Conservation (phyloP, 2,113 vertebrate genomes). For the Cryptotis parvus region DNA sequence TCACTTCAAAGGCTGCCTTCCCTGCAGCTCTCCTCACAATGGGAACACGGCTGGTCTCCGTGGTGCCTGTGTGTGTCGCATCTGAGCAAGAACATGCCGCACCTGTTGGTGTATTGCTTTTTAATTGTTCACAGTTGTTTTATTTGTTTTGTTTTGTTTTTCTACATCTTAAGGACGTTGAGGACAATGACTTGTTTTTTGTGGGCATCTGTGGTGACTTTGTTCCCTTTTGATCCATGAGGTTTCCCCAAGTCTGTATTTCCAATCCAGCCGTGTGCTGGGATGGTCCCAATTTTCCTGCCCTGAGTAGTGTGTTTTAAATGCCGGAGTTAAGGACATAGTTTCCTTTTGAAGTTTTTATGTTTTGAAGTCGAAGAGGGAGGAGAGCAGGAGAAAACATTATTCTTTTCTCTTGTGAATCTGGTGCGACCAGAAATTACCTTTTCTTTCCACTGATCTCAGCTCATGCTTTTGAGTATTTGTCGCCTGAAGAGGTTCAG, state of each 20-base stretch:
- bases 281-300: background rate
- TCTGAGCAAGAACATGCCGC: constrained; percentile 50
- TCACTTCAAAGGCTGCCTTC: background rate
- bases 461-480: background rate
- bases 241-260: background rate
- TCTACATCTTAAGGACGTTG: background rate
- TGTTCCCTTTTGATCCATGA: background rate
- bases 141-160: background rate
- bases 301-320: background rate
- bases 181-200: background rate
- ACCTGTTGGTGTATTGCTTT: constrained; percentile 34
- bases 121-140: constrained; percentile 51
- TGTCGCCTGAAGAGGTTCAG: background rate
- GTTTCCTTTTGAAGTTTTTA: background rate
- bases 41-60: background rate
- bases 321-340: background rate
- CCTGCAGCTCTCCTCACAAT: accelerated
- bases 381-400: background rate
- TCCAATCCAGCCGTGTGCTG: background rate
- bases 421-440: background rate
- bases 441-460: background rate
- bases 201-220: background rate
- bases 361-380: background rate
- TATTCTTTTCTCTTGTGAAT: constrained; percentile 6
- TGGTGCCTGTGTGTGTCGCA: background rate